Conservation (phyloP, 2,113 vertebrate genomes). For the Pardalotus punctatus region DNA sequence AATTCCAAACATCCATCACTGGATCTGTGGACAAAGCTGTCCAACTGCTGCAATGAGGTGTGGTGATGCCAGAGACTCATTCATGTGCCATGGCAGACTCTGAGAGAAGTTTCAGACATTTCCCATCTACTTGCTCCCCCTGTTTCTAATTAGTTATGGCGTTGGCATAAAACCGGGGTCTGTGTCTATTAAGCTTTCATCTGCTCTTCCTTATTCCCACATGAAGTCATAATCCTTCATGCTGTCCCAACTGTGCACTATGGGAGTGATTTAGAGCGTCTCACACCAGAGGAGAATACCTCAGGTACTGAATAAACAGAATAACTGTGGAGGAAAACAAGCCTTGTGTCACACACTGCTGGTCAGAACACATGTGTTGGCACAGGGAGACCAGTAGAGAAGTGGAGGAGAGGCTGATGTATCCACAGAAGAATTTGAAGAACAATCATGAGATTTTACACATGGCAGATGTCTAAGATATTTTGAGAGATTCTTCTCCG, state of each 20-base stretch:
- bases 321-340: not conserved
- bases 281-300: not conserved
- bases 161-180: not conserved
- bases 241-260: not conserved
- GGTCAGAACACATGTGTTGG: not conserved
- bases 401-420: conserved; percentile 26
- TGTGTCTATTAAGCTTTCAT: not conserved
- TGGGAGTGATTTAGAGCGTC: conserved; percentile 5
- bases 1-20: not conserved
- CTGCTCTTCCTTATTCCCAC: conserved; percentile 29
- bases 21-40: not conserved
- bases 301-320: conserved; percentile 44
- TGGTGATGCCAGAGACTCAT: not conserved
- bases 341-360: not conserved
- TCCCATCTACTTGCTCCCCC: not conserved
- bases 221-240: not conserved
- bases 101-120: not conserved
- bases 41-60: not conserved
- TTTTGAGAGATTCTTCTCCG: conserved; percentile 51
- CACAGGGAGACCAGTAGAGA: not conserved
- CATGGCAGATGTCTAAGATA: conserved; percentile 61
- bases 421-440: conserved; percentile 40
- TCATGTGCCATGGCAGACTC: not conserved
- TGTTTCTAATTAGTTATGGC: conserved; percentile 28
- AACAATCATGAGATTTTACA: conserved; percentile 56